Percentiles rank a stretch among this genome's conserved stretches.
Conservation (phyloP, 92 coral and sea anemone genomes). For the Scolanthus callimorphus region DNA sequence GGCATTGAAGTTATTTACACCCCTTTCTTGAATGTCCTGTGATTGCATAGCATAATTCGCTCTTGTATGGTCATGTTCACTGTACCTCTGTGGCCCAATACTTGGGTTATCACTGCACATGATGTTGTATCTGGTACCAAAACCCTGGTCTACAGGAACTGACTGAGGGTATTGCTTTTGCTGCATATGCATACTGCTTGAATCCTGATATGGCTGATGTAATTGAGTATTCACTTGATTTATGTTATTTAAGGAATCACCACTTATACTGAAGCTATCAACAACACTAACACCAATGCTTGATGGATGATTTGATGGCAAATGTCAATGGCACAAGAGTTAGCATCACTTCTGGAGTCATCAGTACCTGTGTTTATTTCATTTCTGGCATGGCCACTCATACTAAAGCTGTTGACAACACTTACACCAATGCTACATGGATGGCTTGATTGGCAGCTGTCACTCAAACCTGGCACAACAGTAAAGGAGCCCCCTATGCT, state of each 20-base stretch:
- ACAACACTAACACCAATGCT: not conserved
- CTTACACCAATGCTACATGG: not conserved
- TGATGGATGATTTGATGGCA: no score
- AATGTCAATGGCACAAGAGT: no score
- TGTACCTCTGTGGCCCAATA: not conserved
- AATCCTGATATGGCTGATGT: not conserved
- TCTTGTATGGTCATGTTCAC: not conserved
- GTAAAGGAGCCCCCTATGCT: not conserved
- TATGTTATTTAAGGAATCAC: not conserved
- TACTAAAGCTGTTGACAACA: not conserved
- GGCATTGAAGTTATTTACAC: no score
- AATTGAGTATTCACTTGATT: no score
- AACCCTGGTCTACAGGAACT: not conserved
- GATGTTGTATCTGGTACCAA: not conserved
- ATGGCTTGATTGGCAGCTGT: not conserved
- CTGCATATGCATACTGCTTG: no score
- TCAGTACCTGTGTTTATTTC: no score
- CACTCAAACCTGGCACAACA: not conserved
- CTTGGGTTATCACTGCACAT: not conserved
- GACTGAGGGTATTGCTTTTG: no score
- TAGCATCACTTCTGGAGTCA: no score
- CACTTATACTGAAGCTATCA: not conserved
- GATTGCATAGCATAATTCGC: not conserved
- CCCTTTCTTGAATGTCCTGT: not conserved
- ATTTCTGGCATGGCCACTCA: not conserved